Percentiles rank a stretch among this genome's conserved stretches.
phyloP scores from a whole-genome alignment of 1,140 invertebrate genomes.

The Tyrophagus putrescentiae region DNA sequence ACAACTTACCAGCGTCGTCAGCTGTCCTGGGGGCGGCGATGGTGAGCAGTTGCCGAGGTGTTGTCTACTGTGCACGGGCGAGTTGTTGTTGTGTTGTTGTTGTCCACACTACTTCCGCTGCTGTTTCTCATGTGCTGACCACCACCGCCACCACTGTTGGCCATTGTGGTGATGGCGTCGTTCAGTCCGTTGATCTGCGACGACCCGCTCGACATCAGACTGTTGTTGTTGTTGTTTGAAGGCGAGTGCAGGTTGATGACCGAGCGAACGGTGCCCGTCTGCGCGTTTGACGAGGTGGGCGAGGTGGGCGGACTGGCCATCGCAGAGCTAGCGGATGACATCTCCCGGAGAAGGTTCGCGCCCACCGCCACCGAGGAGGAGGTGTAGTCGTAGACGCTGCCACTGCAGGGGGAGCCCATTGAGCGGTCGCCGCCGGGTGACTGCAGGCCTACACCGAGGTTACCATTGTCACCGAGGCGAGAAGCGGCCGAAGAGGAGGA shows the following conservation, averaged over 20 bases:
- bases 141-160: neutral
- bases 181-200: no score
- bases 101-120: neutral
- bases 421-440: neutral
- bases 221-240: no score
- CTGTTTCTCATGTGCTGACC: no score
- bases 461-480: neutral
- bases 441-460: neutral
- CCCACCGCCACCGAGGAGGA: no score
- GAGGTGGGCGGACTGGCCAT: neutral
- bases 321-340: constrained; percentile 1
- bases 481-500: neutral
- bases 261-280: neutral
- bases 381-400: neutral
- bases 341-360: no score
- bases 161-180: neutral
- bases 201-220: neutral
- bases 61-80: neutral
- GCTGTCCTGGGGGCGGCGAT: constrained; percentile 20
- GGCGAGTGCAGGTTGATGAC: constrained; percentile 2
- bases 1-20: constrained; percentile 18
- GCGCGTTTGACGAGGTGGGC: no score
- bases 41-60: constrained; percentile 10
- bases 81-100: no score
- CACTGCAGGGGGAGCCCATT: constrained; percentile 10